phyloP scores from a whole-genome alignment of 2,113 vertebrate genomes.

The Drymodes brunneopygia region DNA sequence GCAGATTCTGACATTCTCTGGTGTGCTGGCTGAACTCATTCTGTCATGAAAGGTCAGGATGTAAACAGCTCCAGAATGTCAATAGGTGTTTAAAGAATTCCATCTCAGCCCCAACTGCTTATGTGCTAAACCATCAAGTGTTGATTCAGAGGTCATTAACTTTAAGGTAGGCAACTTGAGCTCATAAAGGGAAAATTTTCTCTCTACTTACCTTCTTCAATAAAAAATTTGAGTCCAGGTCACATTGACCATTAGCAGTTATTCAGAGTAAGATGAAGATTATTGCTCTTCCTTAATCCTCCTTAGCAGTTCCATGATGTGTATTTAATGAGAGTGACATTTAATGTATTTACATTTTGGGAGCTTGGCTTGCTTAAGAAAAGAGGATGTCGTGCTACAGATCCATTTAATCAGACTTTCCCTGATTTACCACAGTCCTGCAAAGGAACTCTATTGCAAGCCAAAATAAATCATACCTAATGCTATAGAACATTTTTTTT shows the following conservation, averaged over 20 bases:
- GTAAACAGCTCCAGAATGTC: slow-evolving; percentile 45
- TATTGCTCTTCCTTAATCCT: neutral
- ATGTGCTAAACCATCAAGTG: neutral
- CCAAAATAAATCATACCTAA: neutral
- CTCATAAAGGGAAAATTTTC: neutral
- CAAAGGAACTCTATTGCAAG: neutral
- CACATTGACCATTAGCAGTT: neutral
- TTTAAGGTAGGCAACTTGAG: neutral
- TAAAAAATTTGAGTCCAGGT: neutral
- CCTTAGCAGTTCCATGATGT: neutral
- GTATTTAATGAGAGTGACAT: neutral
- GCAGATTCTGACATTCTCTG: neutral
- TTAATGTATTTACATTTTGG: neutral
- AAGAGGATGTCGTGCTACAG: neutral
- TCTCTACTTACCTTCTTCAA: neutral
- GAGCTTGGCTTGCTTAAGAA: neutral
- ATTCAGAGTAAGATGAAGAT: neutral
- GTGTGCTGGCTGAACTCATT: slow-evolving; percentile 38
- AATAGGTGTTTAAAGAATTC: slow-evolving; percentile 33
- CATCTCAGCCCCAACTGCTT: neutral
- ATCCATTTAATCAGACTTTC: neutral
- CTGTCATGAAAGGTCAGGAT: slow-evolving; percentile 51
- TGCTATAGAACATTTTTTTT: neutral
- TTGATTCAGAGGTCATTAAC: slow-evolving; percentile 17
- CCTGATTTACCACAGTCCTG: neutral